phyloP scores from a whole-genome alignment of 2,888 invertebrate species.

The Tridacna gigas region DNA sequence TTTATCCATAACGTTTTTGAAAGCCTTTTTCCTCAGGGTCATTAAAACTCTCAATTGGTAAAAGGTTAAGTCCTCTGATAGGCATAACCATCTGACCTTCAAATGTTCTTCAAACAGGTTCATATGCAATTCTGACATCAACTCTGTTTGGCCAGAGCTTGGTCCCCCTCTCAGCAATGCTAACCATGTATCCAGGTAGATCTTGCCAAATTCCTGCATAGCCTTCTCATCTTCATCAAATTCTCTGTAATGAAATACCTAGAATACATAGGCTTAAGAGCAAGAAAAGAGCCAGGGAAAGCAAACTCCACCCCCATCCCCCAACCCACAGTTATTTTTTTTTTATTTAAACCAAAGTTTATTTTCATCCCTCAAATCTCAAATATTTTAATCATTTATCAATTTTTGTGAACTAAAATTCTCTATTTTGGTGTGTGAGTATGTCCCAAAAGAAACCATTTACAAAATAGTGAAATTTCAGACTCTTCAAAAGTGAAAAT shows the following conservation, averaged over 20 bases:
- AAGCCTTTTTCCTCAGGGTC: not conserved
- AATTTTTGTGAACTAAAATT: too few relatives aligned
- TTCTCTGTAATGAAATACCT: slow-evolving; percentile 2
- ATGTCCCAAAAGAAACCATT: too few relatives aligned
- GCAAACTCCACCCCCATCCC: too few relatives aligned
- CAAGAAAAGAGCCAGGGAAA: too few relatives aligned
- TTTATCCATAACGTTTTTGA: not conserved
- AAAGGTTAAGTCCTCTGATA: too few relatives aligned
- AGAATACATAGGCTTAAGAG: not conserved
- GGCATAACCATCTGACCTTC: slow-evolving; percentile 32
- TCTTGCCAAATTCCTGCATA: slow-evolving; percentile 29
- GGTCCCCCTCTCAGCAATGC: slow-evolving; percentile 43
- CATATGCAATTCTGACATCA: slow-evolving; percentile 34
- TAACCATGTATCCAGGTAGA: slow-evolving; percentile 44
- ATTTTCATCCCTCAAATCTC: too few relatives aligned
- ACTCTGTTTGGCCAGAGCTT: slow-evolving; percentile 42
- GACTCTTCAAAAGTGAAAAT: too few relatives aligned
- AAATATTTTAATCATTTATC: too few relatives aligned
- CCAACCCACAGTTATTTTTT: too few relatives aligned
- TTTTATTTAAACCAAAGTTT: too few relatives aligned
- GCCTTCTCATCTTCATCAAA: slow-evolving; percentile 43
- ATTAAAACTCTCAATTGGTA: not conserved
- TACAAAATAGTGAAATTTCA: too few relatives aligned
- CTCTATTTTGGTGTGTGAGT: too few relatives aligned
- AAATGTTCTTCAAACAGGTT: slow-evolving; percentile 34